Conservation (phyloP, 2,797 vertebrate genomes). For the Eremophila alpestris region DNA sequence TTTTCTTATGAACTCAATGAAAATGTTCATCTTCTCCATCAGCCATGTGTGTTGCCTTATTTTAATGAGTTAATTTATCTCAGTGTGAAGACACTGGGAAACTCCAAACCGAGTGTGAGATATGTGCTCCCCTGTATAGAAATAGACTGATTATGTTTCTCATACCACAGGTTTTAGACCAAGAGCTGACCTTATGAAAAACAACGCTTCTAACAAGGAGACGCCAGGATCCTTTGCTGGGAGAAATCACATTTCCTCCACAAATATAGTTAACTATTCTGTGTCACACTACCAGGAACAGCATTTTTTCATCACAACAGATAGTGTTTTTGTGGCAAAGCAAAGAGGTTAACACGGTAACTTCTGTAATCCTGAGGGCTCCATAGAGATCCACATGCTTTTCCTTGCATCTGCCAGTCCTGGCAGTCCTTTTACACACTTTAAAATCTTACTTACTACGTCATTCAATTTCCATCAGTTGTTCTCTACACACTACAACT, state of each 20-base stretch:
- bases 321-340: background rate
- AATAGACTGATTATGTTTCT: background rate
- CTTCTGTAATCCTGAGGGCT: background rate
- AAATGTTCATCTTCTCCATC: background rate
- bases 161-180: background rate
- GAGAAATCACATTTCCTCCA: background rate
- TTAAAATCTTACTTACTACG: background rate
- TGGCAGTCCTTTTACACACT: background rate
- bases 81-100: background rate
- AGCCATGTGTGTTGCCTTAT: background rate
- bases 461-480: background rate
- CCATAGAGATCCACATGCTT: background rate
- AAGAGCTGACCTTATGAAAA: background rate
- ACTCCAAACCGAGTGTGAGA: background rate
- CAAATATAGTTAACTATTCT: background rate
- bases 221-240: background rate
- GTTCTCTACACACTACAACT: background rate
- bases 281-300: background rate
- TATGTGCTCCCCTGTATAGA: background rate
- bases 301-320: background rate
- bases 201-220: background rate
- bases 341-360: accelerated
- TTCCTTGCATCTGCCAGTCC: background rate
- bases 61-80: background rate
- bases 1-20: background rate